Conservation (phyloP, 1,140 invertebrate genomes). For the Leptopilina clavipes region DNA sequence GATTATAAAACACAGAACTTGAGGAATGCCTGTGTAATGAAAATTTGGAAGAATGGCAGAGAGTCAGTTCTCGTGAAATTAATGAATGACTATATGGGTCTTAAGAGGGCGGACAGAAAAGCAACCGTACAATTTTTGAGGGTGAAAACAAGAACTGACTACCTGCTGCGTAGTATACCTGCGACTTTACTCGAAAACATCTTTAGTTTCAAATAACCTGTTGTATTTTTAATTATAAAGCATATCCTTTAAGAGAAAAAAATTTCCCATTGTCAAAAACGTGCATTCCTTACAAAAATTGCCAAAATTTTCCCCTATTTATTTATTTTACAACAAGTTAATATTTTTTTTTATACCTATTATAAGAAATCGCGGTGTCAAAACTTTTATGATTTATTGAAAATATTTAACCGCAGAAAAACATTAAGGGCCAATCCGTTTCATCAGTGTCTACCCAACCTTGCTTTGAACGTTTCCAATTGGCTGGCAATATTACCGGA, state of each 20-base stretch:
- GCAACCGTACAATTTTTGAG: slow-evolving; percentile 25
- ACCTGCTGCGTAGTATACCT: slow-evolving; percentile 4
- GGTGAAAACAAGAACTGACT: slow-evolving; percentile 26
- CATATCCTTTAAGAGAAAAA: background rate
- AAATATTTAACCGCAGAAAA: too few relatives aligned
- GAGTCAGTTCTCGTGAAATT: slow-evolving; percentile 9
- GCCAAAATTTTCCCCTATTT: too few relatives aligned
- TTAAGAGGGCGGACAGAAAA: slow-evolving; percentile 4
- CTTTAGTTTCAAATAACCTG: background rate
- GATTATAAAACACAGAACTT: background rate
- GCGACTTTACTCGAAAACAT: background rate
- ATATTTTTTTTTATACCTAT: too few relatives aligned
- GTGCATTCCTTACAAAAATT: too few relatives aligned
- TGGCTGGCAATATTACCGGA: too few relatives aligned
- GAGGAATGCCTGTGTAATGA: background rate
- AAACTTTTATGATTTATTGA: too few relatives aligned
- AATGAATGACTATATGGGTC: slow-evolving; percentile 9
- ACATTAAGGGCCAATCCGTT: too few relatives aligned
- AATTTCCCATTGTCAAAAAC: too few relatives aligned
- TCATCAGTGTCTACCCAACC: too few relatives aligned
- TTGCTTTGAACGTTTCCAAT: too few relatives aligned
- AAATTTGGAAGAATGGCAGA: background rate
- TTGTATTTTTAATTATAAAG: slow-evolving; percentile 14
- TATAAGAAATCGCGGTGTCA: too few relatives aligned
- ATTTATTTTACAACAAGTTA: too few relatives aligned